These are phyloP conservation scores for Theodoxus fluviatilis DNA, from an alignment of 2,888 invertebrate species.

Conservation along the genomic window DNA sequence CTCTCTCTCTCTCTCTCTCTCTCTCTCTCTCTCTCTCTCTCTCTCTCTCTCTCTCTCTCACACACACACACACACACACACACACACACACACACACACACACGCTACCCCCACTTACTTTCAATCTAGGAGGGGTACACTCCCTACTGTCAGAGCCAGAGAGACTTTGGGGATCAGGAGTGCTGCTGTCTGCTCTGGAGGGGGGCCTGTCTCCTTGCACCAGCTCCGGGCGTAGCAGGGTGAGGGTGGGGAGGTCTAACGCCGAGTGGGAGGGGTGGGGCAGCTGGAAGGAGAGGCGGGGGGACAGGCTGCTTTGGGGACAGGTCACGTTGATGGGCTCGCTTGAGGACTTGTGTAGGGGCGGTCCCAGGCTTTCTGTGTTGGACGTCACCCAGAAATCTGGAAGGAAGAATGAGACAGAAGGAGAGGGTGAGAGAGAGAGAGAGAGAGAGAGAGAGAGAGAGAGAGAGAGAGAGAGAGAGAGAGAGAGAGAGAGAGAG, in stretches of 20 bases:
- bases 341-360: conserved; percentile 53
- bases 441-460: neutral
- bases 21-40: too few species aligned
- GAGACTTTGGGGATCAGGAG: too few species aligned
- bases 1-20: too few species aligned
- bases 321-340: conserved; percentile 54
- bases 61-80: too few species aligned
- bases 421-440: neutral
- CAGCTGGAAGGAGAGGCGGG: conserved; percentile 33
- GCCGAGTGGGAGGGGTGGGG: conserved; percentile 41
- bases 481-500: conserved; percentile 11
- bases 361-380: conserved; percentile 22
- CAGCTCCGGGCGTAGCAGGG: conserved; percentile 28
- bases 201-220: conserved; percentile 25
- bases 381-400: conserved; percentile 61
- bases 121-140: too few species aligned
- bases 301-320: neutral
- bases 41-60: too few species aligned
- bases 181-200: too few species aligned
- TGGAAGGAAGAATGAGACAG: conserved; percentile 40
- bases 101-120: too few species aligned
- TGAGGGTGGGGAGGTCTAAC: conserved; percentile 40
- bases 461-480: conserved; percentile 13
- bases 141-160: too few species aligned
- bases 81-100: too few species aligned